Base-by-base conservation (phyloP, 2,113 vertebrate genomes). In the Xiphophorus couchianus region DNA sequence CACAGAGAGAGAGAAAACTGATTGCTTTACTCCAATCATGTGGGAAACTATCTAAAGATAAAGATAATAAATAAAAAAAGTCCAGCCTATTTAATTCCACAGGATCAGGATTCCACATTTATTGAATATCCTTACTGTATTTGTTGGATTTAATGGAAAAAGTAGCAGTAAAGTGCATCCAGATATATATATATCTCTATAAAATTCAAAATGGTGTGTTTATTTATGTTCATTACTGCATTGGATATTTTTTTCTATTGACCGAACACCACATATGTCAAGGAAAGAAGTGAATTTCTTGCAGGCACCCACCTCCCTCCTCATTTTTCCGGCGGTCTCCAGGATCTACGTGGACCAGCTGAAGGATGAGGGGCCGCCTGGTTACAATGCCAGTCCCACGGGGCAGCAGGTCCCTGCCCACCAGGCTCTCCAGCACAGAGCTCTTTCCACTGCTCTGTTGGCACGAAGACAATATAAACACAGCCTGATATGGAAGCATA, bases 401-500 rank as follows among this genome's bases (percentile, higher is more conserved):
- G 33, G 98, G 98, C 77, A 99, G 95, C 83, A 99, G 95, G 92
- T 99, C 98, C 69, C 95, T 91, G 33, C 98, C 98, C 77, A 99
- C 98, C 62, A 99, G 95, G 88, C 97, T 98, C 93, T 99, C 98
- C 87, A 99, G 90, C 70, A 99, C 98, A 0, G 98, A 99, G 93
- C 98, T 99, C 90, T 99, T 99, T 19, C 98, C 98, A 79, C 98
- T 99, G 93, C 98, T 99, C 98, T 99, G 95, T 75, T 94, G 74
- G 82, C 91, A 79, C 88, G 65, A 92, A 60, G 3, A 60, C 31
- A 1, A 37, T 12, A 10, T 8, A 35, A 76, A 14, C n/a, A 54
- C 1, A 15, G 11, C 71, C 10, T 5, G 9, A 35, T 54, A 29
- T 27, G 29, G n/a, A 10, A 25, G 12, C 9, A 64, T 31, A 39